phyloP scores from a whole-genome alignment of 1,140 invertebrate genomes.

The Homarus americanus region DNA sequence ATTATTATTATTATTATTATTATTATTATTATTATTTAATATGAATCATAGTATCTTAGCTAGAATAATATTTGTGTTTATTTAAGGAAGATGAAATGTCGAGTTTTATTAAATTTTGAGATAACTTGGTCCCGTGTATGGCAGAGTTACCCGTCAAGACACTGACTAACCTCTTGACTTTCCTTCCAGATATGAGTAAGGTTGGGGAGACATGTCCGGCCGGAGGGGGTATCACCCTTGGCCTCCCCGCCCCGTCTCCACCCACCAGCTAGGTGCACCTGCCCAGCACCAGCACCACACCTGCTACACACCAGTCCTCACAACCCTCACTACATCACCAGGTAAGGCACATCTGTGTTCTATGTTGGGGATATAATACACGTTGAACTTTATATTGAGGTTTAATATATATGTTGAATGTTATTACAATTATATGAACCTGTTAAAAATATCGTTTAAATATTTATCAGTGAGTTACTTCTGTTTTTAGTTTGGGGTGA shows the following conservation, averaged over 20 bases:
- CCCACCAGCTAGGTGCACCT: not conserved
- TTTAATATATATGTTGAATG: no score
- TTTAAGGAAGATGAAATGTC: not conserved
- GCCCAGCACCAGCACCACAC: not conserved
- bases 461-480: no score
- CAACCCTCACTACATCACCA: constrained; percentile 22
- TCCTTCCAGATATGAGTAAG: constrained; percentile 18
- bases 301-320: not conserved
- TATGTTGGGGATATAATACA: no score
- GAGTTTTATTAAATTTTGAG: no score
- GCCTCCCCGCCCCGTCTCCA: constrained; percentile 11
- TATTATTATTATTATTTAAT: constrained; percentile 5
- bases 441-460: no score
- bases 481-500: no score
- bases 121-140: no score
- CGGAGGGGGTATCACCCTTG: constrained; percentile 43
- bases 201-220: constrained; percentile 23
- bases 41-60: not conserved
- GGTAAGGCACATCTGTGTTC: constrained; percentile 1
- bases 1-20: not conserved
- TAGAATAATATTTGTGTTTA: constrained; percentile 15
- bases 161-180: not conserved
- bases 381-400: no score
- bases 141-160: no score
- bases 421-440: no score